phyloP scores from a whole-genome alignment of 2,113 vertebrate genomes.

The Thamnaconus septentrionalis region DNA sequence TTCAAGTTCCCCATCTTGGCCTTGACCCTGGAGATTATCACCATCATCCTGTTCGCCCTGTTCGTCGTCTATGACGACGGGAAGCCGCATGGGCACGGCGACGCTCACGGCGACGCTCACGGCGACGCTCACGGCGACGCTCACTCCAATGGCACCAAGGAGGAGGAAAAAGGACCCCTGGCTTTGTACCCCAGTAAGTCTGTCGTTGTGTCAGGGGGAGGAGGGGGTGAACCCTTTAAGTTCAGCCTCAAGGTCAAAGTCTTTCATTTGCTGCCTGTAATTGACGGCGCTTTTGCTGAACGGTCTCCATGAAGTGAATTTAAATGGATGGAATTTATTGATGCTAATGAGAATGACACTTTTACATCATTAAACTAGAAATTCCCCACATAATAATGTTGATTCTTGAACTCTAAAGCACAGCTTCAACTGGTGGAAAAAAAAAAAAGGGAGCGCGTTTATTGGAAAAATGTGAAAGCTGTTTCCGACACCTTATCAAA shows the following conservation, averaged over 20 bases:
- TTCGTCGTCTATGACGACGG: constrained; percentile 83
- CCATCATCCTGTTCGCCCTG: constrained; percentile 84
- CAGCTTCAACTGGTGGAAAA: background rate
- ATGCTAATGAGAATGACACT: no score
- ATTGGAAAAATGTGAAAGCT: background rate
- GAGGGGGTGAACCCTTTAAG: background rate
- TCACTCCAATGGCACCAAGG: background rate
- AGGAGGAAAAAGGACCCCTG: constrained; percentile 22
- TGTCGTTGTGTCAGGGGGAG: background rate
- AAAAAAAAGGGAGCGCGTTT: background rate
- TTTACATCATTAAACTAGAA: no score
- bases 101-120: fast-evolving
- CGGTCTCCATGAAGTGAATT: no score
- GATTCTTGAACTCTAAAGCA: no score
- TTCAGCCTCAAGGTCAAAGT: no score
- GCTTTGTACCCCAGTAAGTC: constrained; percentile 87
- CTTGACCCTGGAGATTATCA: constrained; percentile 78
- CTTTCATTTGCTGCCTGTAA: background rate
- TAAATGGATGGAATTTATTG: no score
- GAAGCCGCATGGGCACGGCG: background rate
- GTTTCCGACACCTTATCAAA: no score
- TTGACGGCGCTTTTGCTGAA: background rate
- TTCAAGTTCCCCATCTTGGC: constrained; percentile 85
- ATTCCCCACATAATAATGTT: no score
- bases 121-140: background rate